phyloP scores from a whole-genome alignment of 2,113 vertebrate genomes.

The Sinocyclocheilus grahami region DNA sequence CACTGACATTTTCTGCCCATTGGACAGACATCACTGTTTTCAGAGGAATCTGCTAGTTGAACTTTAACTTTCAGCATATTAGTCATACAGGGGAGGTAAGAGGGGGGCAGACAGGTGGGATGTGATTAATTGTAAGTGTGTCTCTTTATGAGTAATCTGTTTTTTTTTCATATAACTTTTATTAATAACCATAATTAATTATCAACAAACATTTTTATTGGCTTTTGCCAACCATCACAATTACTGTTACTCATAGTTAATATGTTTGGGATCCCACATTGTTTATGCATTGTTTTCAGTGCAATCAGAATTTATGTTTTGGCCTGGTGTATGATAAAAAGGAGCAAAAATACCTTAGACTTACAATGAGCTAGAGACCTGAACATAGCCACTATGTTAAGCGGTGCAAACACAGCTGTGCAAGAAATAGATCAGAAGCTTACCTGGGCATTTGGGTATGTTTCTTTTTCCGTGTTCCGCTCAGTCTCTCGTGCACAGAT shows the following conservation, averaged over 20 bases:
- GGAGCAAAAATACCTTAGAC: too few relatives aligned
- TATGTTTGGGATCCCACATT: background rate
- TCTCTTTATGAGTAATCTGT: background rate
- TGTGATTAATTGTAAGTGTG: background rate
- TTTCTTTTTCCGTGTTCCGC: too few relatives aligned
- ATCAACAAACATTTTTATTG: background rate
- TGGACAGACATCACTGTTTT: background rate
- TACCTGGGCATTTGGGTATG: too few relatives aligned
- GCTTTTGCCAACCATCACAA: background rate
- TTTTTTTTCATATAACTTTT: background rate
- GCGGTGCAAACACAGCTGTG: too few relatives aligned
- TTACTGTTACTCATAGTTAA: background rate
- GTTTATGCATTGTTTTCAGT: background rate
- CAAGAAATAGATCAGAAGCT: too few relatives aligned
- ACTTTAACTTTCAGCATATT: conserved; percentile 26
- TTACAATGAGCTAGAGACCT: too few relatives aligned
- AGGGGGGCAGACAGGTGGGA: background rate
- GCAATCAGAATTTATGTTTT: too few relatives aligned
- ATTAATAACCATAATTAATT: background rate
- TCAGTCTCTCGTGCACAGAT: too few relatives aligned
- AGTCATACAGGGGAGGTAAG: background rate
- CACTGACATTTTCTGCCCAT: background rate
- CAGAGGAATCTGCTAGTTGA: background rate
- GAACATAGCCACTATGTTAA: too few relatives aligned
- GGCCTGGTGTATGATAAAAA: too few relatives aligned